Percentiles rank a stretch among this genome's conserved stretches.
Conservation (phyloP, 2,888 invertebrate genomes). For the Seladonia tumulorum region DNA sequence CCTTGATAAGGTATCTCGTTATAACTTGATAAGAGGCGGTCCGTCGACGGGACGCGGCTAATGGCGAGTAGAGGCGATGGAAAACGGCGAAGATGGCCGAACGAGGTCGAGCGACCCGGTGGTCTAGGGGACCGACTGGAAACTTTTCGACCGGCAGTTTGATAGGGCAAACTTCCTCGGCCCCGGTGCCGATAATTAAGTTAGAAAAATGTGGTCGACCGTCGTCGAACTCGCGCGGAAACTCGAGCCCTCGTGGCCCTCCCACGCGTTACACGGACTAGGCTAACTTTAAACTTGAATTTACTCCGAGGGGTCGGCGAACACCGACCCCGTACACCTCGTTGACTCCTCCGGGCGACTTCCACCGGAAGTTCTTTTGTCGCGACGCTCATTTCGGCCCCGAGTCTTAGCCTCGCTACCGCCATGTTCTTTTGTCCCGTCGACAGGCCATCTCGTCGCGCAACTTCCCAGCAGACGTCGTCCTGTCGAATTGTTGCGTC, state of each 20-base stretch:
- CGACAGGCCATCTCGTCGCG: not conserved
- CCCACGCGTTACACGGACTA: conserved; percentile 12
- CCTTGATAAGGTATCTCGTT: conserved; percentile 56
- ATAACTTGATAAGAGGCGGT: conserved; percentile 65
- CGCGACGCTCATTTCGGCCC: conserved; percentile 42
- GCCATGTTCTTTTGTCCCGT: conserved; percentile 1
- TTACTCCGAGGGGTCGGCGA: conserved; percentile 51
- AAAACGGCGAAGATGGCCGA: conserved; percentile 59
- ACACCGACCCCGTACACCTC: conserved; percentile 55
- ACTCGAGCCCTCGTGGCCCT: conserved; percentile 39
- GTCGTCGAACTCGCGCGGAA: conserved; percentile 69
- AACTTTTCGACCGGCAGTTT: conserved; percentile 68
- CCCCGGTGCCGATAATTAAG: conserved; percentile 78
- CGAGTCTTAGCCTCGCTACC: not conserved
- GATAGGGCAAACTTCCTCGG: conserved; percentile 69
- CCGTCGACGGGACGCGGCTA: conserved; percentile 54
- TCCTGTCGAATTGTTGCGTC: not conserved
- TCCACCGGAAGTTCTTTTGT: conserved; percentile 55
- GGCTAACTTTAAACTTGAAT: conserved; percentile 74
- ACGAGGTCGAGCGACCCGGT: conserved; percentile 52
- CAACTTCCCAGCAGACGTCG: not conserved
- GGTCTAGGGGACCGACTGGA: conserved; percentile 66
- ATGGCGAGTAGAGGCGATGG: conserved; percentile 63
- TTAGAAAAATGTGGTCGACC: conserved; percentile 78
- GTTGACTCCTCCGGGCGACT: conserved; percentile 61